Base-by-base conservation (phyloP, 1,140 invertebrate genomes). In the Chironomus striatipennis region DNA sequence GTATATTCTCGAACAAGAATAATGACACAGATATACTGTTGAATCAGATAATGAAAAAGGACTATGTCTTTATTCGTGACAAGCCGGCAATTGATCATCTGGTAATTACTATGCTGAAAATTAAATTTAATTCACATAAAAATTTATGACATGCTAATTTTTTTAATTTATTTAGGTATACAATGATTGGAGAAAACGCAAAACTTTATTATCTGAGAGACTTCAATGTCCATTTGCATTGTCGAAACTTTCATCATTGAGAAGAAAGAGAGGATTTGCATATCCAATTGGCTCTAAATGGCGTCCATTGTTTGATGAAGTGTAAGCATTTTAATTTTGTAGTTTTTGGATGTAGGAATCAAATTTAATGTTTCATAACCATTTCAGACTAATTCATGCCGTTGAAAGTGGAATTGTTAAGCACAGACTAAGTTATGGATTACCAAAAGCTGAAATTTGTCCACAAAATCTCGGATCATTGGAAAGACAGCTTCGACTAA, bases 391-490 rank as follows among this genome's bases (percentile, higher is more conserved):
- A 6, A 83, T 87, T 73, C 82, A 85, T 75, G 80, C 93, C 17
- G 85, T 90, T 0, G 89, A 93, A 83, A 85, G 88, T 0, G 92
- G 92, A 20, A 88, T 94, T 64, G 85, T 93, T 0, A 87, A 88
- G 75, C 88, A 88, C 75, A 83, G 89, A 75, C 83, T 88, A 72
- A 80, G 79, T 2, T 81, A 84, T 74, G 85, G 88, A 76, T 77
- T 93, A 76, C 91, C 93, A 0, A 85, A 87, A 75, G 89, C 89
- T 0, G 86, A 88, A 76, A 90, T 93, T 70, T 95, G 93, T 78
- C 92, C 92, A 0, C 83, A 92, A 24, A 87, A 93, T 82, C 83
- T 94, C 43, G 90, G 89, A 73, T 91, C 88, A n/a, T 92, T 88
- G 57, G 93, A 94, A 77, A 84, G 92, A 2, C 88, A 90, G 79